These are phyloP conservation scores for Knipowitschia caucasica DNA, from an alignment of 2,797 vertebrate species.

Conservation along the genomic window DNA sequence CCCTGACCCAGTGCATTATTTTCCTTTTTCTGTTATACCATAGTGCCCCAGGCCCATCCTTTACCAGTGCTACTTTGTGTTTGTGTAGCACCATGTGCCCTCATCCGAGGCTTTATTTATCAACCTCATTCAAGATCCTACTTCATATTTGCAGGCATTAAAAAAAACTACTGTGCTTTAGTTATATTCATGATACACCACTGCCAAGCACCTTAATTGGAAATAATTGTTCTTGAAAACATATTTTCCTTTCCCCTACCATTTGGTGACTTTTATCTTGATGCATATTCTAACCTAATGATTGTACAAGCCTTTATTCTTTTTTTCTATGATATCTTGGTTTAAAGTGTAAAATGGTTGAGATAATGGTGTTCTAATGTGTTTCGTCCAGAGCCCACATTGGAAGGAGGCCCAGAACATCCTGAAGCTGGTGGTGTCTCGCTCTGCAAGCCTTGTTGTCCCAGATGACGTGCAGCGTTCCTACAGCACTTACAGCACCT, in stretches of 20 bases:
- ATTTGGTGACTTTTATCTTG: constrained; percentile 8
- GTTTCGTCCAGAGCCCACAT: constrained; percentile 84
- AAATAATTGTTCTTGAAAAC: no score
- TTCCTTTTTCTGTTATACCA: constrained; percentile 21
- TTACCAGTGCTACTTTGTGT: constrained; percentile 33
- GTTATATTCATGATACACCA: background rate
- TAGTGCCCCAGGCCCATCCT: constrained; percentile 29
- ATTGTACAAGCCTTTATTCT: background rate
- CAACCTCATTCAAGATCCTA: constrained; percentile 10
- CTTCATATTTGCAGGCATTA: background rate
- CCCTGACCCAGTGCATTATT: constrained; percentile 19
- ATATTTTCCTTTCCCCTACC: background rate
- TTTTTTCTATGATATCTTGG: no score
- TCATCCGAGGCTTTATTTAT: constrained; percentile 19
- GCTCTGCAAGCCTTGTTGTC: constrained; percentile 95
- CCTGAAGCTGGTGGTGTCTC: constrained; percentile 95
- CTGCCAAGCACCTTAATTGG: background rate
- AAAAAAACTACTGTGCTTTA: no score
- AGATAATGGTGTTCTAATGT: constrained; percentile 17
- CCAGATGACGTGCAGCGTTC: constrained; percentile 92
- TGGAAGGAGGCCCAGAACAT: constrained; percentile 99
- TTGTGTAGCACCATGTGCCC: constrained; percentile 23
- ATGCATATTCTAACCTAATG: background rate
- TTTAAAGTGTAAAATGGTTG: no score
- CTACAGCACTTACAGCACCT: constrained; percentile 83